Conservation (phyloP, 2,888 invertebrate genomes). For the Geophilus truncorum region DNA sequence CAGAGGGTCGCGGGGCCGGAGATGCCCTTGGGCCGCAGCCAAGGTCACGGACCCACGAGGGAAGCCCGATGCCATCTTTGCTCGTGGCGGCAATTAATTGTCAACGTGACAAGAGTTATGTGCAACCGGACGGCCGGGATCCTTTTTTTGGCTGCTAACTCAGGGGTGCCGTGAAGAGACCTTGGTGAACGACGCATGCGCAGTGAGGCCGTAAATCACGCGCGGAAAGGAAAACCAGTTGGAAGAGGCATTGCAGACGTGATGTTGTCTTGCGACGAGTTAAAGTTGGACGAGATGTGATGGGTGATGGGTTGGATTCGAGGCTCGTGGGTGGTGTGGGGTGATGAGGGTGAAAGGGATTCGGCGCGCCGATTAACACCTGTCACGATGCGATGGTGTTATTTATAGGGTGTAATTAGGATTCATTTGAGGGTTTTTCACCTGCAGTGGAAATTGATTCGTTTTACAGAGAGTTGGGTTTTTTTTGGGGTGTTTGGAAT, state of each 20-base stretch:
- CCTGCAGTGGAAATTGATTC: not conserved
- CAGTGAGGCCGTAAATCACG: constrained; percentile 18
- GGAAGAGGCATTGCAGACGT: not conserved
- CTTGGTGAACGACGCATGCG: constrained; percentile 6
- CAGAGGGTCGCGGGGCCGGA: not conserved
- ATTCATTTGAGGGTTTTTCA: not conserved
- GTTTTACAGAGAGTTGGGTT: not conserved
- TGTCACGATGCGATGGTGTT: not conserved
- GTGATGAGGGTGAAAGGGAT: not conserved
- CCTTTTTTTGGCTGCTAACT: not conserved
- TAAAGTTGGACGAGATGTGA: not conserved
- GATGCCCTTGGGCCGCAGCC: not conserved
- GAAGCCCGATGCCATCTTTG: constrained; percentile 18
- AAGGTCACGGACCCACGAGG: constrained; percentile 27
- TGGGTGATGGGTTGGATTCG: too few species aligned
- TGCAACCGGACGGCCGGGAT: not conserved
- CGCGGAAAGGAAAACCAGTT: constrained; percentile 9
- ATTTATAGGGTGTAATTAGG: constrained; percentile 1
- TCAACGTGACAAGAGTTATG: constrained; percentile 25
- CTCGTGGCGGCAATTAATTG: constrained; percentile 23
- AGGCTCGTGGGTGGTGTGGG: too few species aligned
- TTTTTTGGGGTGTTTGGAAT: not conserved
- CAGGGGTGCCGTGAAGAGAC: constrained; percentile 16
- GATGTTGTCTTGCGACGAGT: not conserved
- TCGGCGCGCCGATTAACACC: not conserved